Evolutionary conservation across 2,113 vertebrate species (phyloP), one percentile per base, ranked within the genome.

Genomic region (Ursus arctos): DNA sequence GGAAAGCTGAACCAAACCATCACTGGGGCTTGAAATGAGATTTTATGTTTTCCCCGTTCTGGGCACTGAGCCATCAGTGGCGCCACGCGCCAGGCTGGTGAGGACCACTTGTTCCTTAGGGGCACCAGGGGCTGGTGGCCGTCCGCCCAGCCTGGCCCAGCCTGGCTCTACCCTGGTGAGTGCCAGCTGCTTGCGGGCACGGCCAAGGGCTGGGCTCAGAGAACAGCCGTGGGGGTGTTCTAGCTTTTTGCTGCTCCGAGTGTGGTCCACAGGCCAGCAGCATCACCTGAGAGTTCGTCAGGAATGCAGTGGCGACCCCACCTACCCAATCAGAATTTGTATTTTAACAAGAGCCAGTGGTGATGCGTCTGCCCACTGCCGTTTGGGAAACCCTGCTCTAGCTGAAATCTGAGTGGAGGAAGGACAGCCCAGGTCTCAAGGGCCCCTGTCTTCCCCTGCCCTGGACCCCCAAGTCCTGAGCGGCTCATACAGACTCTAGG

Each of bases 1-100:
- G 97, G 96, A 97, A 98, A 98, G 69, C 87, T 90, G 94, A 97
- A 97, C 97, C 89, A 96, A 98, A 97, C 92, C 97, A 94, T 84
- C 97, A 97, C 9, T 89, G 69, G 95, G 97, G 96, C 97, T 98
- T 98, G 97, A 98, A 98, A 98, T 98, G 76, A 97, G 82, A 84
- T 97, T 98, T 95, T 97, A 95, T 96, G 69, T 19, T 53, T 63
- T 69, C 31, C 36, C 77, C 65, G 7, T 96, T 98, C 94, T 97
- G 95, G 98, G 97, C 90, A 51, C 74, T 86, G 91, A 92, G 96
- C 97, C 97, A 90, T 97, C 59, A 22, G 28, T 33, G 69, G 69
- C 82, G 97, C 97, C 92, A 96, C 59, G 63, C 91, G 96, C 90
- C 71, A 93, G 95, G 74, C 93, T 91, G 89, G 21, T 69, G 93